Base-by-base conservation (phyloP, 2,888 invertebrate genomes). In the Drosophila mimetica region DNA sequence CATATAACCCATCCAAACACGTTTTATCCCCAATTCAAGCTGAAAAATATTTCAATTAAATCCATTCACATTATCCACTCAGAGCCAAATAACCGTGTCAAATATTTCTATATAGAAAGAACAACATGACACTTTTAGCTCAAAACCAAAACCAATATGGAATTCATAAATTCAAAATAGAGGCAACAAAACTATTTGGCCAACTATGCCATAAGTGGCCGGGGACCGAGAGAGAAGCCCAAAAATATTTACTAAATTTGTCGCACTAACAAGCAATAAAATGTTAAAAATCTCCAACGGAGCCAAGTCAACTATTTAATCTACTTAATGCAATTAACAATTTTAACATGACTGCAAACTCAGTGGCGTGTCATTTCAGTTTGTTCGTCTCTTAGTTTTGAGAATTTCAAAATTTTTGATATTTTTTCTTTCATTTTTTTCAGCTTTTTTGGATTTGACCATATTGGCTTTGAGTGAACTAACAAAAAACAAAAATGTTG, bases 311-410 rank as follows among this genome's bases (percentile, higher is more conserved):
- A 85, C 85, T 90, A 89, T 90, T 88, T 88, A 90, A 80, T 86
- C 89, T 81, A 90, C 82, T 89, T 90, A 90, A 90, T 90, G 86
- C 88, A 90, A 90, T 90, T 90, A 90, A 89, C 82, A 84, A 85
- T 83, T 81, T 85, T 87, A 82, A 88, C 87, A 89, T 88, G 90
- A 90, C 89, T 89, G 76, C 78, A 74, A 74, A 79, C 76, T 78
- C 72, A 75, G 71, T 79, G 75, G 83, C 86, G 78, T 89, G 76
- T 64, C 71, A 74, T 73, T 57, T 54, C 28, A 46, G 34, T 41
- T 59, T 71, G 34, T 65, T 59, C 42, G 30, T 32, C 25, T 14
- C 8, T 50, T 51, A 9, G 22, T 51, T 46, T 44, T 44, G 32
- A 66, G 53, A 46, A 67, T 67, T 65, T 52, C 53, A 67, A 65